phyloP scores from a whole-genome alignment of 2,113 vertebrate genomes.

The Equus quagga region DNA sequence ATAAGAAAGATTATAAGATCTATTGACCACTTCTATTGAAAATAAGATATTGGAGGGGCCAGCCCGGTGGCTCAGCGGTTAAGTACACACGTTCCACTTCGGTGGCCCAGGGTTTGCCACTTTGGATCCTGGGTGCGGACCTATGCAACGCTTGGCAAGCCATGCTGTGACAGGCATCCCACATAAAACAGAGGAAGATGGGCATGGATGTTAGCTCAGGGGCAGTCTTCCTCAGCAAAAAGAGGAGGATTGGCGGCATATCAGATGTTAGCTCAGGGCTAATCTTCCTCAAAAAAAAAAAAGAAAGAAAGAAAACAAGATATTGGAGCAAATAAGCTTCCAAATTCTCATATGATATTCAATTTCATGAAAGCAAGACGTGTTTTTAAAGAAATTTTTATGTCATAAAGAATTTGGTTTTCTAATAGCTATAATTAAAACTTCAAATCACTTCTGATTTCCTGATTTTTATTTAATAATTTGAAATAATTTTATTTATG shows the following conservation, averaged over 20 bases:
- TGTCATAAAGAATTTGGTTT: not conserved
- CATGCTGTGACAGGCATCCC: too few relatives aligned
- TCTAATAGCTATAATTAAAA: not conserved
- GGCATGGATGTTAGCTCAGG: too few relatives aligned
- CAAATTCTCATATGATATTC: not conserved
- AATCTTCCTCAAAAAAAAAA: too few relatives aligned
- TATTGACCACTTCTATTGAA: not conserved
- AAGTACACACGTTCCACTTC: too few relatives aligned
- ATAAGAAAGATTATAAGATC: not conserved
- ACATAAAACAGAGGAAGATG: too few relatives aligned
- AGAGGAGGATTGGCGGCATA: too few relatives aligned
- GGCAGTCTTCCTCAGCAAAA: too few relatives aligned
- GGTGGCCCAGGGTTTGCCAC: too few relatives aligned
- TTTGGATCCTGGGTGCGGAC: too few relatives aligned
- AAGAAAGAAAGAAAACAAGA: not conserved
- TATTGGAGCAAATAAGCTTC: constrained; percentile 22
- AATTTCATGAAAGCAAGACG: not conserved
- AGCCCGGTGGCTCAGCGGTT: too few relatives aligned
- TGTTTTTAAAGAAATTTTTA: not conserved
- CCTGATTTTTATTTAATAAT: not conserved
- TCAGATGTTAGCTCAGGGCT: too few relatives aligned
- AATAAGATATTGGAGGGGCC: not conserved
- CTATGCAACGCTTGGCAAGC: too few relatives aligned
- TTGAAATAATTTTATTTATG: not conserved
- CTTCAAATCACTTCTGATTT: not conserved